A percentile compares a stretch with the other conserved stretches of the same genome.
These are phyloP conservation scores for Malacosoma neustria DNA, from an alignment of 2,888 invertebrate genomes.

Conservation along the genomic window DNA sequence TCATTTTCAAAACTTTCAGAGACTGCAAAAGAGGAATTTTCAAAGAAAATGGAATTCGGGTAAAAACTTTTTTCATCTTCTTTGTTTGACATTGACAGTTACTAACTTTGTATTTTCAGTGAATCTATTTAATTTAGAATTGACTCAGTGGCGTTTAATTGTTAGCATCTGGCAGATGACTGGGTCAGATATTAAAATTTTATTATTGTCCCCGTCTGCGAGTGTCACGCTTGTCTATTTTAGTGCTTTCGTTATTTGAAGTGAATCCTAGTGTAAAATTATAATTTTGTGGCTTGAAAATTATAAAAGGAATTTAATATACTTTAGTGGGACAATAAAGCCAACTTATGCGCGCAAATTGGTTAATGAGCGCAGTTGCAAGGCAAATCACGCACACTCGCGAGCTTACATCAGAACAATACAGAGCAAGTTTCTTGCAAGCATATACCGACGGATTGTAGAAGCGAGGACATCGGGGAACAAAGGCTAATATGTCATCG, in stretches of 20 bases:
- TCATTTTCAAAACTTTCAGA: conserved; percentile 72
- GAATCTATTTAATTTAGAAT: conserved; percentile 69
- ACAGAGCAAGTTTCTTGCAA: conserved; percentile 31
- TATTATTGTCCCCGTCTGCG: conserved; percentile 5
- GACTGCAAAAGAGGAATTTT: conserved; percentile 68
- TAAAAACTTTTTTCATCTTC: conserved; percentile 74
- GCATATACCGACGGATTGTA: conserved; percentile 35
- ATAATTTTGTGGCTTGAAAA: no score
- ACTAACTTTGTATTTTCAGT: conserved; percentile 68
- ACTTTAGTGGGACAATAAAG: no score
- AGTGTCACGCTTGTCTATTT: background rate
- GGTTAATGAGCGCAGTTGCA: background rate
- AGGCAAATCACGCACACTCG: background rate
- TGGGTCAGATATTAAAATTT: conserved; percentile 46
- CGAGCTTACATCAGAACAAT: background rate
- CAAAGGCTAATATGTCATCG: conserved; percentile 74
- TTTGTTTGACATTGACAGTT: conserved; percentile 73
- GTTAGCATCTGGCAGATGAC: conserved; percentile 57
- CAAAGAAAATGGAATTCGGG: conserved; percentile 69
- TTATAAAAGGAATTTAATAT: no score
- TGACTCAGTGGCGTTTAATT: conserved; percentile 54
- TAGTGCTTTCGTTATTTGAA: background rate
- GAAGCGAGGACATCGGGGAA: conserved; percentile 34
- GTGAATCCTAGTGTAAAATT: no score
- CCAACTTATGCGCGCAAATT: background rate